phyloP scores from a whole-genome alignment of 2,113 vertebrate species.

The Halcyon senegalensis region DNA sequence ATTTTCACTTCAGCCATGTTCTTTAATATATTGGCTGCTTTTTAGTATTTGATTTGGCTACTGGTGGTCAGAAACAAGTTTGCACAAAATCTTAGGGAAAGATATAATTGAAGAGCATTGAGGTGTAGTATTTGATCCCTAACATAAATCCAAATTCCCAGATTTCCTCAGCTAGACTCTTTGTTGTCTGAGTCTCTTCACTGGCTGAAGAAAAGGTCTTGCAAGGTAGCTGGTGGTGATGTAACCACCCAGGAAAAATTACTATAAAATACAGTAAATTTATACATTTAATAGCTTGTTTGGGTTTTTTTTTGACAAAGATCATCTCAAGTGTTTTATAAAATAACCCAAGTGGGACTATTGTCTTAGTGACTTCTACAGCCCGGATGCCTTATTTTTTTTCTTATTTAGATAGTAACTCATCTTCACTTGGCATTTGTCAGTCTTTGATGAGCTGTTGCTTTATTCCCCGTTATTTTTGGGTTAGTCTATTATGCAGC shows the following conservation, averaged over 20 bases:
- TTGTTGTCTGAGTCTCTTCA: background rate
- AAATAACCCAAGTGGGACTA: background rate
- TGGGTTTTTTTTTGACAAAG: background rate
- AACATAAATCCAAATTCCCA: background rate
- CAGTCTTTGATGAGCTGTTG: background rate
- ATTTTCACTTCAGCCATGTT: background rate
- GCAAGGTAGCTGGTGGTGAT: background rate
- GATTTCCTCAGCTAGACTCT: background rate
- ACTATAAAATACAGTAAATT: background rate
- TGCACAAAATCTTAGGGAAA: background rate
- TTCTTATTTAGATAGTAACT: background rate
- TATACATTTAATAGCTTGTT: background rate
- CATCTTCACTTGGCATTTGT: background rate
- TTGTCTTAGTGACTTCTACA: background rate
- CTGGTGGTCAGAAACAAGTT: background rate
- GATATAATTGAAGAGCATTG: background rate
- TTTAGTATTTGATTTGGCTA: background rate
- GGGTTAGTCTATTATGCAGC: background rate
- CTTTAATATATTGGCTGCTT: background rate
- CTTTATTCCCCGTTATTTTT: background rate
- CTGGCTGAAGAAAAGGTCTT: background rate
- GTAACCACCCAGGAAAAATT: background rate
- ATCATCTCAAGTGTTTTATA: background rate
- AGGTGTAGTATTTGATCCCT: background rate
- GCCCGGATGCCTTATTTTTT: background rate